These are phyloP conservation scores for Kryptolebias marmoratus DNA, from an alignment of 2,113 vertebrate genomes.

Conservation along the genomic window DNA sequence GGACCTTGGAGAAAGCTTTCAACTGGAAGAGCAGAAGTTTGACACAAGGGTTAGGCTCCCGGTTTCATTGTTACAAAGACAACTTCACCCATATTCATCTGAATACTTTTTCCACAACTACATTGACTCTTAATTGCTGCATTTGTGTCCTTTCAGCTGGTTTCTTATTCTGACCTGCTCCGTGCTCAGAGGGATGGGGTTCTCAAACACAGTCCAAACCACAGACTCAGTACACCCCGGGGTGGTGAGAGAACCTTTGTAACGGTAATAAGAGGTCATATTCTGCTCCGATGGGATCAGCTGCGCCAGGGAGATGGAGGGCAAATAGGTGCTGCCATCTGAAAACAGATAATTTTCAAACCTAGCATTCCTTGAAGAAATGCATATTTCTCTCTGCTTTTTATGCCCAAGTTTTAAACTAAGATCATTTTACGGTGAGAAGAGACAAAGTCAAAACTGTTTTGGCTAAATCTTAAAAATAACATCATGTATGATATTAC, in stretches of 20 bases:
- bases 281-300: constrained; percentile 82
- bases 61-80: neutral
- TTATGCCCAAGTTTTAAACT: no score
- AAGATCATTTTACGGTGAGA: no score
- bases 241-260: constrained; percentile 92
- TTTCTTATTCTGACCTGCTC: constrained; percentile 80
- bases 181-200: constrained; percentile 77
- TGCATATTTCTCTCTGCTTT: no score
- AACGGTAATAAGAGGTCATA: constrained; percentile 86
- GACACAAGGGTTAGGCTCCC: neutral
- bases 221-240: constrained; percentile 85
- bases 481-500: no score
- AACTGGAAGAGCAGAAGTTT: constrained; percentile 61
- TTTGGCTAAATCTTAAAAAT: no score
- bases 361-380: no score
- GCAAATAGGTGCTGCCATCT: constrained; percentile 56
- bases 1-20: constrained; percentile 68
- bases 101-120: no score
- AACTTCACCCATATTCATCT: no score
- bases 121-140: no score
- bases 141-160: neutral
- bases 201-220: constrained; percentile 89
- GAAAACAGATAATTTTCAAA: neutral
- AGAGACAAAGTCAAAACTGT: no score
- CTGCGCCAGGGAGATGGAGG: constrained; percentile 70